phyloP scores from a whole-genome alignment of 2,888 invertebrate genomes.

The Spisula solida region DNA sequence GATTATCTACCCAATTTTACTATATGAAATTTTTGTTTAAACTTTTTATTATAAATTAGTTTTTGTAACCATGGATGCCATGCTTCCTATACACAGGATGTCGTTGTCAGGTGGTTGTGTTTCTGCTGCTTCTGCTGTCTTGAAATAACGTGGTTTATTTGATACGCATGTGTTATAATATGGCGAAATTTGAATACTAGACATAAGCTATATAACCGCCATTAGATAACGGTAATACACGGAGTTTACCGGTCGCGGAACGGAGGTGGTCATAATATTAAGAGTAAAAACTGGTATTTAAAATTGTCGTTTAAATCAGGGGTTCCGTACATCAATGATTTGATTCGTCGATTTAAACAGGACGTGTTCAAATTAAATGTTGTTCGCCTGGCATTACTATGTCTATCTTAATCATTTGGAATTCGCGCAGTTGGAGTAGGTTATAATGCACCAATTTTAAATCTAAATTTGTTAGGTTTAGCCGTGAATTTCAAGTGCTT shows the following conservation, averaged over 20 bases:
- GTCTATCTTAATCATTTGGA: neutral
- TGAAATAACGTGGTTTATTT: neutral
- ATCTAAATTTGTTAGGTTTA: neutral
- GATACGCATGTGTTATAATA: neutral
- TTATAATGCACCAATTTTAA: no score
- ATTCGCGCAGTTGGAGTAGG: no score
- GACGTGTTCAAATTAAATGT: neutral
- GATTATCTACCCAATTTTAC: constrained; percentile 70
- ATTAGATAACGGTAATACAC: no score
- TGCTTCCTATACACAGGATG: neutral
- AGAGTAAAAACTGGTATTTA: no score
- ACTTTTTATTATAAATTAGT: neutral
- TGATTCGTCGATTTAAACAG: neutral
- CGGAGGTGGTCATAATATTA: no score
- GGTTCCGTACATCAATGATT: no score
- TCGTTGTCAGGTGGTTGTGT: neutral
- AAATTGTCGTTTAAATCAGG: no score
- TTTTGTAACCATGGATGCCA: neutral
- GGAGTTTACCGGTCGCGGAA: no score
- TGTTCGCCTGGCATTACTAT: neutral
- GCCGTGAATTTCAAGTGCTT: neutral
- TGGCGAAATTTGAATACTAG: neutral
- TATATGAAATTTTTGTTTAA: constrained; percentile 34
- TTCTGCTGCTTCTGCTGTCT: neutral
- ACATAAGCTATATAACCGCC: no score